Base-by-base conservation (phyloP, 2,888 invertebrate genomes). In the Steromphala cineraria region DNA sequence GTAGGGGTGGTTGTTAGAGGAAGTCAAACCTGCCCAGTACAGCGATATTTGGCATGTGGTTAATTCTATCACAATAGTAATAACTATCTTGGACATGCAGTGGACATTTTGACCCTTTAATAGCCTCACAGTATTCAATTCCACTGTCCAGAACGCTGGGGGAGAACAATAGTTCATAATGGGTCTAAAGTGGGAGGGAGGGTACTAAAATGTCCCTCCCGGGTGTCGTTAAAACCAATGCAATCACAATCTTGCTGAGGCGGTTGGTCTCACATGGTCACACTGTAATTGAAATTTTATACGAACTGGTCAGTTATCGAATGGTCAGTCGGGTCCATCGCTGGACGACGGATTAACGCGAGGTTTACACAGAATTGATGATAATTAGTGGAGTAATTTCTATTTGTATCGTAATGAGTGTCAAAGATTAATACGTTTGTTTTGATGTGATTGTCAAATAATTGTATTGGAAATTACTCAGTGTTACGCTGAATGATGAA, bases 51-150 rank as follows among this genome's bases (percentile, higher is more conserved):
- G 62, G 62, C 62, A 62, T 62, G 28, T 62, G 62, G 24, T 62
- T 62, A 62, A 62, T 62, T 62, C 17, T 24, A 28, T 62, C 62
- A 62, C 62, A 62, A 62, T 62, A 28, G 62, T 62, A 62, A 62
- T 62, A 62, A 62, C 62, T 28, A 28, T 24, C 62, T 24, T 62
- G 62, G 24, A 24, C 28, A 28, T 62, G 62, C 28, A 62, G 62
- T 62, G 62, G 62, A 62, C 62, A 62, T 28, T 62, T 62, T 62
- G 62, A 62, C 62, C 62, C 62, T 62, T 62, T 62, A 62, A 62
- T 62, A 28, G 62, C 28, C 28, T 62, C 62, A 21, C 28, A 24
- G 62, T 62, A 62, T 62, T 62, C 24, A 28, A 62, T 28, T 62
- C 62, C 28, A 17, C 62, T 62, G 62, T 62, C 62, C 62, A 28